Conservation (phyloP, 2,888 invertebrate species). For the Ctena decussata region DNA sequence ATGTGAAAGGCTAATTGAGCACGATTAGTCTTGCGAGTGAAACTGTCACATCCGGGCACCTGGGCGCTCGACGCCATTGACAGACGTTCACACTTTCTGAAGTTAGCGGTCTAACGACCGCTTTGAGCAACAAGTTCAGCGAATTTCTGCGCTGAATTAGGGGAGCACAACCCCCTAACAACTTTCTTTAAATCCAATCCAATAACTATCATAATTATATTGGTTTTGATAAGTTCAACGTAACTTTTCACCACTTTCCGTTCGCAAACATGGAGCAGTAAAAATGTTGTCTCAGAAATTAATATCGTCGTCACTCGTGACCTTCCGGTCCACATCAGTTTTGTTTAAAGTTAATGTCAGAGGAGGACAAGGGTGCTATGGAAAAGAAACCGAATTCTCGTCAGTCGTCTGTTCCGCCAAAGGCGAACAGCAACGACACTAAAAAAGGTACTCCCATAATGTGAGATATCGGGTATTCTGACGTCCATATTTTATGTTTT, state of each 20-base stretch:
- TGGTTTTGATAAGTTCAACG: constrained; percentile 20
- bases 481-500: too few relatives aligned
- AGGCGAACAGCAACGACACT: constrained; percentile 69
- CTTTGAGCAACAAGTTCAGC: constrained; percentile 24
- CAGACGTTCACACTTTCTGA: constrained; percentile 3
- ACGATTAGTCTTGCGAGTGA: too few relatives aligned
- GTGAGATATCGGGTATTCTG: too few relatives aligned
- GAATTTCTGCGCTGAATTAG: constrained; percentile 28
- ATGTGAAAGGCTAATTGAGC: too few relatives aligned
- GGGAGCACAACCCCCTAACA: constrained; percentile 54
- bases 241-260: constrained; percentile 51
- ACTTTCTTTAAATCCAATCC: neutral
- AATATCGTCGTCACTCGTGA: constrained; percentile 61
- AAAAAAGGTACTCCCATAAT: constrained; percentile 45
- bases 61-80: constrained; percentile 71
- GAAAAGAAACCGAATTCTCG: constrained; percentile 81
- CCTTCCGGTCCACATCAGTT: constrained; percentile 68
- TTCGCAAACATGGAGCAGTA: constrained; percentile 79
- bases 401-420: constrained; percentile 76
- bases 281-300: constrained; percentile 73
- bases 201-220: neutral
- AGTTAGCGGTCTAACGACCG: constrained; percentile 54
- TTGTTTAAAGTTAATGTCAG: constrained; percentile 71
- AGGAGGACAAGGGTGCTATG: constrained; percentile 77
- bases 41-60: constrained; percentile 65